A percentile compares a stretch with the other conserved stretches of the same genome.
Conservation (phyloP, 2,113 vertebrate species). For the Ammodytes dubius region DNA sequence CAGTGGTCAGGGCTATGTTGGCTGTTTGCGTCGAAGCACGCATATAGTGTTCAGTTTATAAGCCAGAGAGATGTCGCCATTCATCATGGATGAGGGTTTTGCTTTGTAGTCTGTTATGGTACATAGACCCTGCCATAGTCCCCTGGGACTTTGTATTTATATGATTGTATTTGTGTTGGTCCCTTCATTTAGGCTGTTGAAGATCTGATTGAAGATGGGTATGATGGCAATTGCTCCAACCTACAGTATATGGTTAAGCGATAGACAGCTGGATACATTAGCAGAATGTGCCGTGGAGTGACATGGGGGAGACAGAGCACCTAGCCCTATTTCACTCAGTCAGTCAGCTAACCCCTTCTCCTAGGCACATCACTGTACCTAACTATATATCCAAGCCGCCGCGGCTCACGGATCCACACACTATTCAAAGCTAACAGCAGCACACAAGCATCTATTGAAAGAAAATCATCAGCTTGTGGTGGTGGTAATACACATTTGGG, state of each 20-base stretch:
- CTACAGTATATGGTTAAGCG: slow-evolving; percentile 68
- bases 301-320: slow-evolving; percentile 74
- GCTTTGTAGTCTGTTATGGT: no score
- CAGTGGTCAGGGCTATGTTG: no score
- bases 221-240: slow-evolving; percentile 35
- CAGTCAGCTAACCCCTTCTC: slow-evolving; percentile 70
- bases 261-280: slow-evolving; percentile 79
- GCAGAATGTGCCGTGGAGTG: slow-evolving; percentile 75
- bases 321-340: slow-evolving; percentile 81
- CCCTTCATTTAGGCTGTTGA: not conserved
- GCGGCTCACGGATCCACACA: slow-evolving; percentile 48
- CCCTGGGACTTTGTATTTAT: no score
- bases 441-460: slow-evolving; percentile 11
- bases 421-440: slow-evolving; percentile 36
- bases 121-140: no score
- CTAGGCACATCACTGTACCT: slow-evolving; percentile 54
- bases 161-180: slow-evolving; percentile 32
- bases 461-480: slow-evolving; percentile 12
- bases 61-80: no score
- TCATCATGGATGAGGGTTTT: no score
- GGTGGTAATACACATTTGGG: not conserved
- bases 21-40: no score
- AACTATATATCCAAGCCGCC: slow-evolving; percentile 56
- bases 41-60: no score
- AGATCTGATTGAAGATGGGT: slow-evolving; percentile 53